A percentile compares a stretch with the other conserved stretches of the same genome.
Conservation (phyloP, 1,140 invertebrate genomes). For the Thrips palmi region DNA sequence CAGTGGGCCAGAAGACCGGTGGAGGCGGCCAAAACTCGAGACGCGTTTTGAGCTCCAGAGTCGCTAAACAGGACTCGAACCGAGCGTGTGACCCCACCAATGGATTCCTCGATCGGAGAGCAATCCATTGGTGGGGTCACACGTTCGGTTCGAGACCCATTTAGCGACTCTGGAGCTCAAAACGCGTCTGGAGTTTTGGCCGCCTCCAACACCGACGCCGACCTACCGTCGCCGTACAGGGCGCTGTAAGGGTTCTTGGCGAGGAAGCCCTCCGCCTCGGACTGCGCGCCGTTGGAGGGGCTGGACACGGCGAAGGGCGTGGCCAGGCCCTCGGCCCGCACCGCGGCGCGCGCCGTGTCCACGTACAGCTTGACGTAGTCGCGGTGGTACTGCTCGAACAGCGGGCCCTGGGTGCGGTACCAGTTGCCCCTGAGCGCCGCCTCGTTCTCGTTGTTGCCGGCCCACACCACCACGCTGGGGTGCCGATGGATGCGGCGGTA, state of each 20-base stretch:
- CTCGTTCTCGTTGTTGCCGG: constrained; percentile 98
- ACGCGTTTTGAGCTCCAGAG: too few species aligned
- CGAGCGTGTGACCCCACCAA: too few species aligned
- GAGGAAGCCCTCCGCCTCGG: constrained; percentile 50
- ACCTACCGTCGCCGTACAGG: constrained; percentile 72
- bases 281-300: constrained; percentile 74
- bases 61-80: too few species aligned
- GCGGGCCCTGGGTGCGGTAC: constrained; percentile 21
- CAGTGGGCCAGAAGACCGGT: too few species aligned
- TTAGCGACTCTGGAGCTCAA: too few species aligned
- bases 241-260: constrained; percentile 55
- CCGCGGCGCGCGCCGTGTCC: constrained; percentile 48
- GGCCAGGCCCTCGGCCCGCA: constrained; percentile 37
- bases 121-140: too few species aligned
- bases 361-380: constrained; percentile 84
- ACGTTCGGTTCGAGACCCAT: too few species aligned
- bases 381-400: constrained; percentile 36
- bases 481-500: constrained; percentile 71
- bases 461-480: constrained; percentile 74
- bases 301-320: constrained; percentile 68
- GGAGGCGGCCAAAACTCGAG: too few species aligned
- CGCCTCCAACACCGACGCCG: too few species aligned
- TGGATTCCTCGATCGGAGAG: too few species aligned
- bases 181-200: too few species aligned
- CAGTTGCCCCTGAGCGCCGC: constrained; percentile 67